These are phyloP conservation scores for Cheiracanthium punctorium DNA, from an alignment of 2,888 invertebrate species.

Conservation along the genomic window DNA sequence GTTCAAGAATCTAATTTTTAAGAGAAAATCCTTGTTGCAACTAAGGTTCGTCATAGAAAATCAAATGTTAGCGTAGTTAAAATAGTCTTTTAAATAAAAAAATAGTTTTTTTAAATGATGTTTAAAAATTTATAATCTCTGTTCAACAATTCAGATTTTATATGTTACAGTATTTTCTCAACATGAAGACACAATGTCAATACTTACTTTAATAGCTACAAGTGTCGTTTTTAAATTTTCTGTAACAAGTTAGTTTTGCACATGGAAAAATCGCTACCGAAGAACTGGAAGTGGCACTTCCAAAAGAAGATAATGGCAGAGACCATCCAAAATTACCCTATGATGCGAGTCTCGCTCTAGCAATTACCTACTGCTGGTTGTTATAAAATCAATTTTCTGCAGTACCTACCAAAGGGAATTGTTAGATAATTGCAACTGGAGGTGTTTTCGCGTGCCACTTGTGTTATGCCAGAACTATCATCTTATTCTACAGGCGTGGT, in stretches of 20 bases:
- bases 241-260: no score
- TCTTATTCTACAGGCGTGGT: neutral
- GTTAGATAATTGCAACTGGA: conserved; percentile 47
- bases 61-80: no score
- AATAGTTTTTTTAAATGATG: no score
- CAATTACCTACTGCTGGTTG: conserved; percentile 51
- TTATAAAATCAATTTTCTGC: conserved; percentile 66
- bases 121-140: no score
- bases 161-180: neutral
- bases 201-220: neutral
- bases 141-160: no score
- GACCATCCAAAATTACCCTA: conserved; percentile 26
- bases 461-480: conserved; percentile 34
- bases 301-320: conserved; percentile 53
- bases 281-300: no score
- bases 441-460: conserved; percentile 42
- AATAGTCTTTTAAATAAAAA: no score
- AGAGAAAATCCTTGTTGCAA: no score
- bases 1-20: no score
- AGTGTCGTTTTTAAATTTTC: no score
- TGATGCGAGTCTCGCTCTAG: conserved; percentile 37
- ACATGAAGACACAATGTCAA: neutral
- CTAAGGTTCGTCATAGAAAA: no score
- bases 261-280: no score
- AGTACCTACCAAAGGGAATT: conserved; percentile 25